Percentiles rank a stretch among this genome's conserved stretches.
Conservation (phyloP, 1,140 invertebrate genomes). For the Phthorimaea operculella region DNA sequence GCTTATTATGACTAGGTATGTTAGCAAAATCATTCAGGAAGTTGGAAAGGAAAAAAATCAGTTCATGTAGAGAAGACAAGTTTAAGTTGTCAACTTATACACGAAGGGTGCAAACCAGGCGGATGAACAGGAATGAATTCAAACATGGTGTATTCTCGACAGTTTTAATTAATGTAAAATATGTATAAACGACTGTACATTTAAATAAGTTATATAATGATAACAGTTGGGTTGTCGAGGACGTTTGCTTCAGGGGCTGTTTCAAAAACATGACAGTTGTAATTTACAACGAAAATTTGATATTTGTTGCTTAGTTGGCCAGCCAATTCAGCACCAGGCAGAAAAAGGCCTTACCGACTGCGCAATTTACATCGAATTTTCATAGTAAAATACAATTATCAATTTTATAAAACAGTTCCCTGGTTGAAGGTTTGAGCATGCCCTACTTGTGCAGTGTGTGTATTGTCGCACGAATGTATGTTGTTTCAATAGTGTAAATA, state of each 20-base stretch:
- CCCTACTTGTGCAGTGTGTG: constrained; percentile 53
- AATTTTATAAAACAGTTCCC: too few relatives aligned
- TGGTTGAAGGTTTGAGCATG: constrained; percentile 44
- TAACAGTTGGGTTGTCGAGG: constrained; percentile 29
- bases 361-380: too few relatives aligned
- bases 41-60: too few relatives aligned
- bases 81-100: not conserved
- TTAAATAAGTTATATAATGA: constrained; percentile 31
- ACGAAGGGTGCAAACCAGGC: not conserved
- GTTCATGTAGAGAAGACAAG: not conserved
- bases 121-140: constrained; percentile 23
- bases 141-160: constrained; percentile 30
- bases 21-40: constrained; percentile 25
- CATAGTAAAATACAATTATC: too few relatives aligned
- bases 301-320: too few relatives aligned
- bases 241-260: constrained; percentile 25
- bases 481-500: too few relatives aligned
- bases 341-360: too few relatives aligned
- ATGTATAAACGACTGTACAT: constrained; percentile 46
- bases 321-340: too few relatives aligned
- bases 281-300: too few relatives aligned
- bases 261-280: too few relatives aligned
- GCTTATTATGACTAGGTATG: constrained; percentile 12
- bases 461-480: constrained; percentile 15
- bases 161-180: constrained; percentile 45